These are phyloP conservation scores for Tokudaia muenninki DNA, from an alignment of 2,797 vertebrate genomes.

Conservation along the genomic window DNA sequence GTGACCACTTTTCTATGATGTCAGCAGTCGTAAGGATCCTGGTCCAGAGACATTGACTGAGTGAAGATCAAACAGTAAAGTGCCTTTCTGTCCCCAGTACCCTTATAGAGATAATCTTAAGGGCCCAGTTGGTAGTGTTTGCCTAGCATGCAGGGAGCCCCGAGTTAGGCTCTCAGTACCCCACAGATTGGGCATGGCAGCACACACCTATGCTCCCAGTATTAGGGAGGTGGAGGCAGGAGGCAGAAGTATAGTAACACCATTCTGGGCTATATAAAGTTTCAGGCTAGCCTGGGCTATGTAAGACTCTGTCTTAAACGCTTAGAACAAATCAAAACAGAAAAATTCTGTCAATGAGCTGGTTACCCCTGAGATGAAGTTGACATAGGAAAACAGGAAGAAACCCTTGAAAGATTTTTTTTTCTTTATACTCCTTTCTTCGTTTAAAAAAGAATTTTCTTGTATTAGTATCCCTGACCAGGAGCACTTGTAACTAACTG, in stretches of 20 bases:
- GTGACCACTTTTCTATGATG: background rate
- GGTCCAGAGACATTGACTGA: background rate
- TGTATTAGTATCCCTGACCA: background rate
- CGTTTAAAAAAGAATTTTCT: slow-evolving; percentile 11
- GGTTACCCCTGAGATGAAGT: background rate
- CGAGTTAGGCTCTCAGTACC: background rate
- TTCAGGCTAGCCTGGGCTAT: background rate
- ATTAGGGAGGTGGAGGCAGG: background rate
- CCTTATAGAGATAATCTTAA: background rate
- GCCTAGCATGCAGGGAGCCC: background rate
- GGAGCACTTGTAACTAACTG: background rate
- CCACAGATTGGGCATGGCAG: no score
- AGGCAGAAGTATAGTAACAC: background rate
- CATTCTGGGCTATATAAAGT: background rate
- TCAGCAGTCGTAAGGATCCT: background rate
- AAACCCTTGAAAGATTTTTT: background rate
- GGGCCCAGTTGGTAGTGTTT: background rate
- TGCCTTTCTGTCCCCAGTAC: background rate
- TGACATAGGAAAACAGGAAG: background rate
- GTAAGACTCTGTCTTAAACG: background rate
- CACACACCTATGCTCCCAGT: background rate
- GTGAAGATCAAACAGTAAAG: background rate
- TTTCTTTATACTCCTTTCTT: background rate
- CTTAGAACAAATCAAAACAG: background rate
- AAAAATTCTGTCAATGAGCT: background rate